Evolutionary conservation across 2,888 invertebrate species (phyloP).

Genomic region (Drosophila stalkeri): DNA sequence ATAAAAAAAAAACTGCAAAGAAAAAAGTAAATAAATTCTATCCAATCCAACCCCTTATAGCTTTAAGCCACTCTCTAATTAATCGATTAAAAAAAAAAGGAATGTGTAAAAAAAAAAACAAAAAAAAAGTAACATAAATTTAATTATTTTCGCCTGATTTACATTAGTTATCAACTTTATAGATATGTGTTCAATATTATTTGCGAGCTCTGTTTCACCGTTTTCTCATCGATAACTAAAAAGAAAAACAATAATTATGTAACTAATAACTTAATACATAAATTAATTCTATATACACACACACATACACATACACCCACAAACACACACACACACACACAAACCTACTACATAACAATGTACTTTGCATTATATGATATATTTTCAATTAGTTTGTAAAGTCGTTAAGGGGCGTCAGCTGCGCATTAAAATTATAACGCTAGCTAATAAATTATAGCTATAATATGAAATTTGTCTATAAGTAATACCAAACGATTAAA

Average conservation of each 20-base stretch:
- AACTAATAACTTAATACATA: constrained; percentile 46
- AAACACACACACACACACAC: constrained; percentile 13
- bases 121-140: background rate
- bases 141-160: constrained; percentile 17
- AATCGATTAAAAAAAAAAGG: constrained; percentile 32
- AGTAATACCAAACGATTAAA: constrained; percentile 77
- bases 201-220: constrained; percentile 42
- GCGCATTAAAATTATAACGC: constrained; percentile 71
- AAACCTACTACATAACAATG: constrained; percentile 40
- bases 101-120: constrained; percentile 4
- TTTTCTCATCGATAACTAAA: constrained; percentile 27
- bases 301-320: constrained; percentile 2
- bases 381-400: constrained; percentile 54
- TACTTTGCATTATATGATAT: constrained; percentile 54
- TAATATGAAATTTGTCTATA: constrained; percentile 79
- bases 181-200: constrained; percentile 63
- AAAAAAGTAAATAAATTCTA: constrained; percentile 13
- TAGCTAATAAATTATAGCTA: constrained; percentile 80
- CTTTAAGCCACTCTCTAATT: constrained; percentile 66
- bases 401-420: constrained; percentile 59
- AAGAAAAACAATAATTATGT: constrained; percentile 20
- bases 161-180: constrained; percentile 9
- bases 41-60: constrained; percentile 46
- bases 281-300: constrained; percentile 19
- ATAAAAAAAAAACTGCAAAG: background rate